Evolutionary conservation across 2,113 vertebrate genomes (phyloP).

Genomic region (Mionectes macconnelli): DNA sequence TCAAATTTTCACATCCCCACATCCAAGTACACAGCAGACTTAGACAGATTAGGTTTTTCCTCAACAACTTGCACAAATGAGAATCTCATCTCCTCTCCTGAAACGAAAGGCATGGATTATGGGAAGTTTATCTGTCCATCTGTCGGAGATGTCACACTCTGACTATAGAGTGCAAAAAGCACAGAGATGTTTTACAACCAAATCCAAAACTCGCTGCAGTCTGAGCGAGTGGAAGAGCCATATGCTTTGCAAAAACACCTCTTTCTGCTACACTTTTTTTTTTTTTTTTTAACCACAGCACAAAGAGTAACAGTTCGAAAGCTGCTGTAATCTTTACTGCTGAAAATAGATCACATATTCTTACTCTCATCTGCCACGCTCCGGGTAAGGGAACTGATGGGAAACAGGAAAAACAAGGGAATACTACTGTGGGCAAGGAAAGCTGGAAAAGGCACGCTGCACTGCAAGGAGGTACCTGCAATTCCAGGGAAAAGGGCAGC

Average conservation of each 20-base stretch:
- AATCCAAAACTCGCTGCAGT: neutral
- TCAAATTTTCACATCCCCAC: neutral
- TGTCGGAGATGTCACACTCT: conserved; percentile 23
- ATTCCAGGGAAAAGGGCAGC: neutral
- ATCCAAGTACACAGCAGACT: neutral
- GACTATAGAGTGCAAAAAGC: conserved; percentile 30
- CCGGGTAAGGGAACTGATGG: neutral
- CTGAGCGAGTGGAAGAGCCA: conserved; percentile 4
- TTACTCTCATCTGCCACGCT: neutral
- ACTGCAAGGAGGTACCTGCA: neutral
- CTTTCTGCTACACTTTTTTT: neutral
- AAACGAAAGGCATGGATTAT: neutral
- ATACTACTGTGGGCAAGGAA: neutral
- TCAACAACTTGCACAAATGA: neutral
- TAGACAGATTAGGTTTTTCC: neutral
- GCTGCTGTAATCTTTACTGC: conserved; percentile 25
- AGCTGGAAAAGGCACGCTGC: neutral
- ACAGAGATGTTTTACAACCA: conserved; percentile 9
- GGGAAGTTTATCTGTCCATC: conserved; percentile 32
- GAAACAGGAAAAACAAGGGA: neutral
- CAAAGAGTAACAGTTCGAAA: conserved; percentile 37
- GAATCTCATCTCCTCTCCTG: neutral
- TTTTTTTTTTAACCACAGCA: conserved; percentile 4
- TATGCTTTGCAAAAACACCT: conserved; percentile 24
- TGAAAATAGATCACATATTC: conserved; percentile 36